Base-by-base conservation (phyloP, 2,888 invertebrate species). In the Ernsta delagoae region DNA sequence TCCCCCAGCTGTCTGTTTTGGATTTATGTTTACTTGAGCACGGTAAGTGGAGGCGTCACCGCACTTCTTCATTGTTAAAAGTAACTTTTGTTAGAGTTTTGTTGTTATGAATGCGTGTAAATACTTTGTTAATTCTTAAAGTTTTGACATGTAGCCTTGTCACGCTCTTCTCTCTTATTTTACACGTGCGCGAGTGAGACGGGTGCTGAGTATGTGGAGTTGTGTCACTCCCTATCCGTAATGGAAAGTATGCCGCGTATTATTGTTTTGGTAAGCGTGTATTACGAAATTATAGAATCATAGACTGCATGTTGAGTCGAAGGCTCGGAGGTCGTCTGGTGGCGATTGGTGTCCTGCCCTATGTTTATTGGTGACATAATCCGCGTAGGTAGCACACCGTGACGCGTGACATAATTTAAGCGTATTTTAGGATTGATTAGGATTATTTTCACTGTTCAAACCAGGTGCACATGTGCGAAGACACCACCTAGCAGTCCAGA, bases 11-110 rank as follows among this genome's bases (percentile, higher is more conserved):
- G 79, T 83, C 80, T 84, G 81, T 88, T 87, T 92, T 90, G 92
- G 92, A 92, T 92, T 90, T 91, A 92, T 92, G 92, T 88, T 86
- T 86, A 85, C 85, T 88, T 88, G 85, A 85, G 78, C 78, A 85
- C 89, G 89, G 92, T 92, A 80, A 90, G 92, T 87, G 72, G 24
- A 48, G 39, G 59, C 12, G 34, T 43, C 36, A 48, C 12, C 3
- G 39, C 7, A 12, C 12, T 57, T 11, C 45, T 31, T 59, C 34
- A 43, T 69, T 45, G 36, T 62, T 11, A 62, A 39, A 65, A 70
- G 57, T 66, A 71, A 69, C 56, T 66, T n/a, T 65, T 70, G 11
- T 7, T 48, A 36, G 81, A 79, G 41, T 71, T 76, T 77, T 83
- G 77, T 80, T 85, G 68, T 80, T 72, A 65, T 70, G 75, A 76